These are phyloP conservation scores for Pantherophis guttatus DNA, from an alignment of 2,113 vertebrate genomes.

Conservation along the genomic window DNA sequence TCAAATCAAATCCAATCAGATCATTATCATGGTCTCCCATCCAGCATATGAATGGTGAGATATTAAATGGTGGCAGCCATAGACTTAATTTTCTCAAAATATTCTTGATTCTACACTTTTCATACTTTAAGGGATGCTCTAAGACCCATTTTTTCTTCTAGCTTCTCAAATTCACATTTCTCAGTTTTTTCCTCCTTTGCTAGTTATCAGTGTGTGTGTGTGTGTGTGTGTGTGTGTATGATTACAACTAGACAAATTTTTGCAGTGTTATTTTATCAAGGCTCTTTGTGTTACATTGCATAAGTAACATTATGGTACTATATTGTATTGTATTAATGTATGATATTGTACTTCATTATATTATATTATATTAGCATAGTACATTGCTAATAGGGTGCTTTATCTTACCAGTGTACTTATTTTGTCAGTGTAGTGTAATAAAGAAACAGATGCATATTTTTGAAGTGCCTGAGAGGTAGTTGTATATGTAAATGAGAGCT, in stretches of 20 bases:
- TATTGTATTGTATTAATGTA: neutral
- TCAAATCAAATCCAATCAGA: neutral
- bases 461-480: neutral
- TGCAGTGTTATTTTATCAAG: neutral
- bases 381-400: neutral
- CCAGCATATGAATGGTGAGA: neutral
- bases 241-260: neutral
- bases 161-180: neutral
- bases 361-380: neutral
- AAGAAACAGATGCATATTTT: neutral
- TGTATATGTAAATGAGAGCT: neutral
- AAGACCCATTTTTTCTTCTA: neutral
- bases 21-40: neutral
- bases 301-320: neutral
- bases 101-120: neutral
- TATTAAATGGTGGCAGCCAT: neutral
- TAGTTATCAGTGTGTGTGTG: neutral
- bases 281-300: neutral
- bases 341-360: neutral
- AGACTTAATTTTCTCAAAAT: neutral
- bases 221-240: no score
- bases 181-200: neutral
- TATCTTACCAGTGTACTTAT: neutral
- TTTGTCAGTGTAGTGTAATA: neutral
- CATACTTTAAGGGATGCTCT: neutral